Evolutionary conservation across 1,140 invertebrate genomes (phyloP), one percentile per base, ranked within the genome.

Genomic region (Ladona fulva): DNA sequence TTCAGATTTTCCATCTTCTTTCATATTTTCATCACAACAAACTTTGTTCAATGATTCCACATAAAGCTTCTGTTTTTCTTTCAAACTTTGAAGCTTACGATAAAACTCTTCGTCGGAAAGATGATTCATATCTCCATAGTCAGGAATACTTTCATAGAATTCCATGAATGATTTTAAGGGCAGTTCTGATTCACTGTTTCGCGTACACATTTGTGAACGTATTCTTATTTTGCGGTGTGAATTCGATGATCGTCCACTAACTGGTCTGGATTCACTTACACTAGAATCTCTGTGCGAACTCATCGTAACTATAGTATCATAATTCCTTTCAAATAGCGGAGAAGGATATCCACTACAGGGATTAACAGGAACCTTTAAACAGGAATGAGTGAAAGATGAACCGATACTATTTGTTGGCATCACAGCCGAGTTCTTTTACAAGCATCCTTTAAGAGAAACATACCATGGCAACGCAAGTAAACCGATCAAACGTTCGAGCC

Each of bases 81-180:
- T 89, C n/a, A 92, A 82, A 76, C 86, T 86, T 82, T 90, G 88
- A 25, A 92, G 81, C 42, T 89, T 89, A 24, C 87, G 88, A 82
- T 89, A 89, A 83, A 92, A 92, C 78, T 92, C 90, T 79, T 88
- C 87, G 77, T 89, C 89, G 0, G 90, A 88, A 74, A 92, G 84
- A 85, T 92, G 90, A 82, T 91, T 87, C 16, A 92, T 85, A 73
- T 92, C 90, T 59, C 86, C 87, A 80, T 92, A 92, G 81, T 92
- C 90, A 6, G 91, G 91, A 81, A 92, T 92, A 77, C 90, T 92
- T 42, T 87, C 86, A 44, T 89, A 87, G 83, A 92, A 92, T 52
- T 91, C 88, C 74, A 91, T 83, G 79, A 91, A 87, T 74, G 87
- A 89, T 74, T 89, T 86, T 10, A 87, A 82, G 74, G 86, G 44